Conservation (phyloP, 1,140 invertebrate species). For the Dreissena rostriformis region DNA sequence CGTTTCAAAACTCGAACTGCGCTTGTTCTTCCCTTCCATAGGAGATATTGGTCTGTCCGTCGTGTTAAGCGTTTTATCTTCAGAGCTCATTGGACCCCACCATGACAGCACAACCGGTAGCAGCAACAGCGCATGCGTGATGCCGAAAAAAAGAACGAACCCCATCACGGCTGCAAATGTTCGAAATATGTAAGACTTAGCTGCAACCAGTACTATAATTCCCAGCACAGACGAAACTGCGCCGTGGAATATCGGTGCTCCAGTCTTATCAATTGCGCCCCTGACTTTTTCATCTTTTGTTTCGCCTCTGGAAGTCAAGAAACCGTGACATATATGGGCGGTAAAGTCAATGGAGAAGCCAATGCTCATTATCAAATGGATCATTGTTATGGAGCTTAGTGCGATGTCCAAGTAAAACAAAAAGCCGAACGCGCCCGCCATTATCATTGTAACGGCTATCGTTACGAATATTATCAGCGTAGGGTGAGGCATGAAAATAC, state of each 20-base stretch:
- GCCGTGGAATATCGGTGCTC: constrained; percentile 97
- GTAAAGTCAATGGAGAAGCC: constrained; percentile 99
- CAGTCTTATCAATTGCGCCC: constrained; percentile 93
- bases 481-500: constrained; percentile 97
- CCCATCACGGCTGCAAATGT: constrained; percentile 99
- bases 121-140: constrained; percentile 95
- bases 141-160: constrained; percentile 96
- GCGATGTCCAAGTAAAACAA: constrained; percentile 98
- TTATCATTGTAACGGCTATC: constrained; percentile 97
- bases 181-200: constrained; percentile 97
- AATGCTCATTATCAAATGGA: constrained; percentile 99
- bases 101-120: constrained; percentile 94
- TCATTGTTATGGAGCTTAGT: constrained; percentile 98
- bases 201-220: constrained; percentile 92
- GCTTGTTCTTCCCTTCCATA: no score
- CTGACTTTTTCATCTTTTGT: constrained; percentile 87
- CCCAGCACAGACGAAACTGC: constrained; percentile 96
- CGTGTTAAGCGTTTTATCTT: no score
- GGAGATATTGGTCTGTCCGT: no score
- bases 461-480: constrained; percentile 97
- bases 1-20: no score
- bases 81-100: constrained; percentile 62
- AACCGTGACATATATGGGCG: constrained; percentile 98
- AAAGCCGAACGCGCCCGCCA: constrained; percentile 96
- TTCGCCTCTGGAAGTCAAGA: constrained; percentile 88